A percentile compares a stretch with the other conserved stretches of the same genome.
These are phyloP conservation scores for Xenops minutus DNA, from an alignment of 2,797 vertebrate species.

Conservation along the genomic window DNA sequence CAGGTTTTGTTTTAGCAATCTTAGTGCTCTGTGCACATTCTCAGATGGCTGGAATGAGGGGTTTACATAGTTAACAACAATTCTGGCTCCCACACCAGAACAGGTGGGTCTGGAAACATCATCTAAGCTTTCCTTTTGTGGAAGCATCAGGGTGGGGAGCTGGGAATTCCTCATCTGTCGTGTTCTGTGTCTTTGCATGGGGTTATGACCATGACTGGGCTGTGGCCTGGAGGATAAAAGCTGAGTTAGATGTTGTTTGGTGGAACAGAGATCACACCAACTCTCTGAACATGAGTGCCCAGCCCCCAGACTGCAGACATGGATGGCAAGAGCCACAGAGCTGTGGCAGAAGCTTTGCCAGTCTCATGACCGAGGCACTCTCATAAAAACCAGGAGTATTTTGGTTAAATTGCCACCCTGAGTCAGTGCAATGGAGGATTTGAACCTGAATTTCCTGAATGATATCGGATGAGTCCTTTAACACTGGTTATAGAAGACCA, in stretches of 20 bases:
- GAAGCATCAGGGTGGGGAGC: not conserved
- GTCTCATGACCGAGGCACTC: not conserved
- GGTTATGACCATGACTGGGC: not conserved
- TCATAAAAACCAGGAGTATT: not conserved
- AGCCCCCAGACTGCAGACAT: not conserved
- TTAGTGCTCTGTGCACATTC: not conserved
- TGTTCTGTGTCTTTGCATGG: not conserved
- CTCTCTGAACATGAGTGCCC: accelerated
- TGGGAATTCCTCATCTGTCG: not conserved
- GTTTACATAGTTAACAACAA: not conserved
- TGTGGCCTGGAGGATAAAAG: not conserved
- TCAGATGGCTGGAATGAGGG: not conserved
- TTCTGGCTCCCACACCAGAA: not conserved
- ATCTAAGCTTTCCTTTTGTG: not conserved
- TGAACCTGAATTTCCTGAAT: not conserved
- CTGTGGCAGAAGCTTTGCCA: not conserved
- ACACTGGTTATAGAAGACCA: not conserved
- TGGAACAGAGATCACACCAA: not conserved
- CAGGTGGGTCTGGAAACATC: not conserved
- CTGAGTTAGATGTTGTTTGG: not conserved
- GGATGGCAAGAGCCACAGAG: not conserved
- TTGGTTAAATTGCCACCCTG: not conserved
- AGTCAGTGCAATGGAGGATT: not conserved
- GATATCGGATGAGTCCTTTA: not conserved
- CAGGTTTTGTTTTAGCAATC: not conserved